Conservation (phyloP, 2,888 invertebrate genomes). For the Pachycephus smyrnensis region DNA sequence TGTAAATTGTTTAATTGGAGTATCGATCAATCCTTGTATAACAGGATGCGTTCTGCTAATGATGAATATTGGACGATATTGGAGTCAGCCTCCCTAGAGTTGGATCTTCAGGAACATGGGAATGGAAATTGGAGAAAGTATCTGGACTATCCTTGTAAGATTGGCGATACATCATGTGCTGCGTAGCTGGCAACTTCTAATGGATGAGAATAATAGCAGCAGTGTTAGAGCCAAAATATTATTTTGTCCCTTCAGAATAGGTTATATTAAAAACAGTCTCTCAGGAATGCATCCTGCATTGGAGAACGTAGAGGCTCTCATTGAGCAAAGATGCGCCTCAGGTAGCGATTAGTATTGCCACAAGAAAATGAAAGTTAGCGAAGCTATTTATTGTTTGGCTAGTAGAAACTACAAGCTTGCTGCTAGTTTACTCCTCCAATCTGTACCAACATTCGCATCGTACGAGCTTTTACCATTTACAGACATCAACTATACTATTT, state of each 20-base stretch:
- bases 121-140: constrained; percentile 54
- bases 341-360: constrained; percentile 80
- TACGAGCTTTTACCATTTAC: constrained; percentile 80
- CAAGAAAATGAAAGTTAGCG: constrained; percentile 78
- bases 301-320: constrained; percentile 21
- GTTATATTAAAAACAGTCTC: constrained; percentile 54
- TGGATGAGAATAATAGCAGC: constrained; percentile 56
- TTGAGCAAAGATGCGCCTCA: constrained; percentile 67
- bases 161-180: constrained; percentile 61
- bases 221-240: constrained; percentile 64
- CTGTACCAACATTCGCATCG: constrained; percentile 80
- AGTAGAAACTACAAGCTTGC: constrained; percentile 77
- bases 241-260: constrained; percentile 64
- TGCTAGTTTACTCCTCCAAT: constrained; percentile 75
- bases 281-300: constrained; percentile 38
- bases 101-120: constrained; percentile 16
- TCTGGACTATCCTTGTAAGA: constrained; percentile 63
- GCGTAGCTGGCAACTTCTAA: constrained; percentile 52
- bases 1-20: constrained; percentile 68
- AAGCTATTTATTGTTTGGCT: constrained; percentile 76
- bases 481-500: constrained; percentile 66
- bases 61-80: constrained; percentile 39
- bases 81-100: constrained; percentile 44
- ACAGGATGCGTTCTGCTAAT: constrained; percentile 50
- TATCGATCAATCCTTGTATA: constrained; percentile 63